Base-by-base conservation (phyloP, 2,113 vertebrate genomes). In the Sinocyclocheilus maitianheensis region DNA sequence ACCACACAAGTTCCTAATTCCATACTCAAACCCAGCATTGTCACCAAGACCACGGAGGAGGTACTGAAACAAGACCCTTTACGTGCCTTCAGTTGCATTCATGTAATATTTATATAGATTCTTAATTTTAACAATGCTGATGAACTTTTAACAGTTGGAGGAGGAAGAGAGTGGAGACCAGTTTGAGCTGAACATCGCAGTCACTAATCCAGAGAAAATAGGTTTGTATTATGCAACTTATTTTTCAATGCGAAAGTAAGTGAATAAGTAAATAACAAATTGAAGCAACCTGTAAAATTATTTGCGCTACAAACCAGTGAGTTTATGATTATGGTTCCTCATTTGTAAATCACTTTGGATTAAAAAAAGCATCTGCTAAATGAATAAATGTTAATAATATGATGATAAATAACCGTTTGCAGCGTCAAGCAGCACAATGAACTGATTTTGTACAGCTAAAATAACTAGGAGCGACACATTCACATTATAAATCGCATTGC, bases 171-270 rank as follows among this genome's bases (percentile, higher is more conserved):
- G 94, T n/a, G 95, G 94, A 82, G 97, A 98, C 88, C 94, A 93
- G 22, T 98, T 97, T 93, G 97, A 98, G 43, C 90, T 99, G 89
- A 97, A 96, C 24, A 94, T 99, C 40, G 95, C 96, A n/a, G 96
- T 99, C 88, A 98, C 97, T 1, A 97, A 99, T 84, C 98, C 98
- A 0, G 98, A 99, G 91, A 99, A 99, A 96, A 94, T 99, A 48
- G 98, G 98, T 99, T 89, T 95, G 97, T 55, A 55, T 94, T 46
- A 62, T 53, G 90, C 4, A 1, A 11, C 69, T 62, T 3, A 24
- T 77, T 88, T 37, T 62, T 5, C 58, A 40, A 46, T 2, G 43
- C 2, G 43, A 46, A 46, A 46, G 43, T 46, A 46, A 46, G 43
- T 7, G 7, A 43, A 43, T 43, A 43, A 43, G 43, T 43, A 7